Conservation (phyloP, 2,888 invertebrate genomes). For the Tachystola acroxantha region DNA sequence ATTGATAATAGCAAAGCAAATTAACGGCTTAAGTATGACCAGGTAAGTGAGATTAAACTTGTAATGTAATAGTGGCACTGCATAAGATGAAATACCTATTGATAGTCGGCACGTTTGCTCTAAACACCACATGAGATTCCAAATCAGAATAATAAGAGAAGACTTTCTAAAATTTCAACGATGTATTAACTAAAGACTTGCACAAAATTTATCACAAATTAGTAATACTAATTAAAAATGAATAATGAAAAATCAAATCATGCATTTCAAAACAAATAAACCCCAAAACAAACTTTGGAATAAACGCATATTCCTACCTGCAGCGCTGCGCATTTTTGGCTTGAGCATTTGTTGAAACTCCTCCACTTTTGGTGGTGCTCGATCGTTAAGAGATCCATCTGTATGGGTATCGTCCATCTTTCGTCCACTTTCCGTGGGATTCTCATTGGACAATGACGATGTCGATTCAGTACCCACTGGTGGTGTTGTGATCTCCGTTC, state of each 20-base stretch:
- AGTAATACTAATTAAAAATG: constrained; percentile 12
- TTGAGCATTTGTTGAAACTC: constrained; percentile 19
- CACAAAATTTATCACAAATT: constrained; percentile 7
- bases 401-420: constrained; percentile 13
- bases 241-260: constrained; percentile 27
- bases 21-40: too few relatives aligned
- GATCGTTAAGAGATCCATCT: too few relatives aligned
- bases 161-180: too few relatives aligned
- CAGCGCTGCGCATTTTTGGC: constrained; percentile 15
- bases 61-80: too few relatives aligned
- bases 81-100: too few relatives aligned
- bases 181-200: constrained; percentile 5
- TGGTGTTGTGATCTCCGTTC: constrained; percentile 8
- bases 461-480: constrained; percentile 10
- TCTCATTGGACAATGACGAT: constrained; percentile 32
- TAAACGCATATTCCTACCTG: constrained; percentile 18
- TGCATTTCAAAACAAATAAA: constrained; percentile 27
- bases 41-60: too few relatives aligned
- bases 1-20: too few relatives aligned
- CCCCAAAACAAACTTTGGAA: constrained; percentile 26
- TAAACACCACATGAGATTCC: too few relatives aligned
- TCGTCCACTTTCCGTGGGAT: constrained; percentile 15
- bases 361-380: constrained; percentile 24
- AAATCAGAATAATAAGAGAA: too few relatives aligned
- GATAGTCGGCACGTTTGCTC: too few relatives aligned